Percentiles rank a stretch among this genome's conserved stretches.
Evolutionary conservation across 2,888 invertebrate species (phyloP).

Genomic region (Pheosia tremula): DNA sequence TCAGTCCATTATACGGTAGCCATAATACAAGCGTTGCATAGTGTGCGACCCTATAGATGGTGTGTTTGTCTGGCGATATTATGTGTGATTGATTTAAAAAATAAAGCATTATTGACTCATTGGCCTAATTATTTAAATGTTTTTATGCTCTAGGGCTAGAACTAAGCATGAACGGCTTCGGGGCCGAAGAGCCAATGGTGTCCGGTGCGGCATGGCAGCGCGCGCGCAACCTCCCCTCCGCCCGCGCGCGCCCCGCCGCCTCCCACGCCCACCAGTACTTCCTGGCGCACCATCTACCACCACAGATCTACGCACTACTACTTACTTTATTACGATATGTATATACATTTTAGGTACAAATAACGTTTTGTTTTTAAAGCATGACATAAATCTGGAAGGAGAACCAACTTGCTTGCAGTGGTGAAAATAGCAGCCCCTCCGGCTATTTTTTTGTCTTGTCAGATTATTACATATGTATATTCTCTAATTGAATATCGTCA

Average conservation of each 20-base stretch:
- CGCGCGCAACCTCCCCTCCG: constrained; percentile 56
- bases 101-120: constrained; percentile 5
- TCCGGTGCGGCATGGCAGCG: constrained; percentile 79
- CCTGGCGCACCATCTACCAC: constrained; percentile 63
- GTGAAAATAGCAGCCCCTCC: too few relatives aligned
- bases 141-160: constrained; percentile 58
- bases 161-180: constrained; percentile 70
- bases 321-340: constrained; percentile 65
- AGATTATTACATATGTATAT: too few relatives aligned
- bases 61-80: too few relatives aligned
- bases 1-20: too few relatives aligned
- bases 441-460: too few relatives aligned
- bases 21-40: too few relatives aligned
- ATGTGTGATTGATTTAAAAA: too few relatives aligned
- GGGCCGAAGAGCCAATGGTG: constrained; percentile 76
- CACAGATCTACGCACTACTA: constrained; percentile 67
- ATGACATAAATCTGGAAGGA: background rate
- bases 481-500: too few relatives aligned
- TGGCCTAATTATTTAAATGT: constrained; percentile 7
- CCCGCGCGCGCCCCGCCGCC: constrained; percentile 59
- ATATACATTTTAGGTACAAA: constrained; percentile 52
- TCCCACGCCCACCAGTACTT: constrained; percentile 71
- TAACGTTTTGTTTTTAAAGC: constrained; percentile 2
- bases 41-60: too few relatives aligned
- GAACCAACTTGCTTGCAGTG: too few relatives aligned